phyloP scores from a whole-genome alignment of 1,140 invertebrate species.

The Drosophila teissieri region DNA sequence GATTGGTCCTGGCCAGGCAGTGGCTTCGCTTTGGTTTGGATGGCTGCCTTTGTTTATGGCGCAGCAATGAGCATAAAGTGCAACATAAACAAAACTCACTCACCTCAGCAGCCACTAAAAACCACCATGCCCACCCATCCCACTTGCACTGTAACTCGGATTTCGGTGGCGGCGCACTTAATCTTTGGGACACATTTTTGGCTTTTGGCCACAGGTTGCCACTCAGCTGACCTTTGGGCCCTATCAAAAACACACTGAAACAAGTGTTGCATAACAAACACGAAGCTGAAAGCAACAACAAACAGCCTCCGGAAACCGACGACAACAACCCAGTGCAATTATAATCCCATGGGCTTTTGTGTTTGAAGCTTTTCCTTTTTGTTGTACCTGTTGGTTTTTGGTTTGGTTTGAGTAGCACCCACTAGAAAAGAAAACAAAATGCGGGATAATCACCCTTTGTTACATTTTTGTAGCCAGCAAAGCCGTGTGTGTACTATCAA shows the following conservation, averaged over 20 bases:
- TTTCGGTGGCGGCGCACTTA: constrained; percentile 53
- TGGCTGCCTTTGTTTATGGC: constrained; percentile 61
- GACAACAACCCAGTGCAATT: constrained; percentile 45
- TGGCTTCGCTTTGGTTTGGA: not conserved
- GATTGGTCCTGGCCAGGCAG: constrained; percentile 3
- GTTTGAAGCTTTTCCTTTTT: constrained; percentile 14
- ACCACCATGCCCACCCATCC: constrained; percentile 12
- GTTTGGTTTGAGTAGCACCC: constrained; percentile 38
- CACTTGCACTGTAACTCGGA: constrained; percentile 20
- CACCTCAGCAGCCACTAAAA: constrained; percentile 7
- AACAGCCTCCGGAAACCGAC: constrained; percentile 20
- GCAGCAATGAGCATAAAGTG: constrained; percentile 55
- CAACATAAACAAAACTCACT: constrained; percentile 72
- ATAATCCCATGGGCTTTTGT: constrained; percentile 45
- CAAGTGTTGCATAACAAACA: constrained; percentile 44
- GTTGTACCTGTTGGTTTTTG: constrained; percentile 21
- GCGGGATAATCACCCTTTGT: constrained; percentile 27
- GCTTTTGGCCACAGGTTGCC: constrained; percentile 59
- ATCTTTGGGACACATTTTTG: constrained; percentile 67
- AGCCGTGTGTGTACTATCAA: not conserved
- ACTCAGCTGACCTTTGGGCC: constrained; percentile 54
- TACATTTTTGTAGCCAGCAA: constrained; percentile 20
- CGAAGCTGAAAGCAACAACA: constrained; percentile 13
- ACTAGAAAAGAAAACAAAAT: constrained; percentile 23
- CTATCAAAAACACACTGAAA: constrained; percentile 36